These are phyloP conservation scores for Paralichthys olivaceus DNA, from an alignment of 2,113 vertebrate genomes.

Conservation along the genomic window DNA sequence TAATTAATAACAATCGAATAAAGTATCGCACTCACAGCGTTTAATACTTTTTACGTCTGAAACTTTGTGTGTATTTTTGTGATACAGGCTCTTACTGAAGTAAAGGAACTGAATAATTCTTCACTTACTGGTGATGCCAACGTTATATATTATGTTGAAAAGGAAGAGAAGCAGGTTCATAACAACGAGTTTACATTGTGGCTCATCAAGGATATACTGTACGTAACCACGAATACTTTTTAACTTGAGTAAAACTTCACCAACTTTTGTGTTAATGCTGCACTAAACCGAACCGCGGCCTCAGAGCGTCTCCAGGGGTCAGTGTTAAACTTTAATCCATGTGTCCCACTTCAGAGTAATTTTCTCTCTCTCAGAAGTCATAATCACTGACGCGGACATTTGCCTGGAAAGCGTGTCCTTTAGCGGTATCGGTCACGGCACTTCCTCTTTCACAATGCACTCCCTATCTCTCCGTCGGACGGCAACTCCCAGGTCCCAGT, in stretches of 20 bases:
- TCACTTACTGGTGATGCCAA: neutral
- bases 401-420: constrained; percentile 66
- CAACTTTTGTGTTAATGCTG: constrained; percentile 60
- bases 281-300: constrained; percentile 32
- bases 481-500: constrained; percentile 47
- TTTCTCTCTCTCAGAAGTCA: constrained; percentile 51
- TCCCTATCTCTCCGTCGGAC: constrained; percentile 47
- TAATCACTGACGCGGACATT: constrained; percentile 40
- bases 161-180: neutral
- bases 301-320: constrained; percentile 28
- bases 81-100: too few relatives aligned
- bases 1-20: too few relatives aligned
- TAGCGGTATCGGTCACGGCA: constrained; percentile 48
- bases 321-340: constrained; percentile 63
- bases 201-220: neutral
- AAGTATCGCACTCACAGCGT: too few relatives aligned
- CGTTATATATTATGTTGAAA: neutral
- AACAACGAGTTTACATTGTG: too few relatives aligned
- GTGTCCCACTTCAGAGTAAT: constrained; percentile 66
- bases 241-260: neutral
- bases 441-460: constrained; percentile 39
- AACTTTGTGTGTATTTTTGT: too few relatives aligned
- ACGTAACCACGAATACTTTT: neutral
- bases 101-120: too few relatives aligned
- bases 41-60: too few relatives aligned